Conservation (phyloP, 92 coral and sea anemone species). For the Parazoanthus atlanticus region DNA sequence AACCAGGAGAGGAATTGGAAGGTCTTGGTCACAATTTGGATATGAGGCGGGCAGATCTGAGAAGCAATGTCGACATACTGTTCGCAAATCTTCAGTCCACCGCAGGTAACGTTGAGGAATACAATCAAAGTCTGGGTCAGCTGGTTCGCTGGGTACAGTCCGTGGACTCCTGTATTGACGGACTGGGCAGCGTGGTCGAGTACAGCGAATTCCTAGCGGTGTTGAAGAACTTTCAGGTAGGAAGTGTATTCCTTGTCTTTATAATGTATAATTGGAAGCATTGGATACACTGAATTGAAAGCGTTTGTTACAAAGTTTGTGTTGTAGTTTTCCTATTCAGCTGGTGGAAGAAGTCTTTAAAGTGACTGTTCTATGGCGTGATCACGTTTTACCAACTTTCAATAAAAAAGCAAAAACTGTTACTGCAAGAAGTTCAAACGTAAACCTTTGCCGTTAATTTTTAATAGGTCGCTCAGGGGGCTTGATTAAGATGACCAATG, state of each 20-base stretch:
- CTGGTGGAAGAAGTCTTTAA: neutral
- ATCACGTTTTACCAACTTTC: neutral
- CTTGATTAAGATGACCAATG: no score
- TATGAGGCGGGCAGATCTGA: conserved; percentile 61
- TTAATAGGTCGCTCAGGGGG: no score
- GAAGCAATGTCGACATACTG: conserved; percentile 54
- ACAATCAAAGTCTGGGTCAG: conserved; percentile 54
- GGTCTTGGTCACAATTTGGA: conserved; percentile 38
- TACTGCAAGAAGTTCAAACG: no score
- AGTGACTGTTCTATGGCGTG: neutral
- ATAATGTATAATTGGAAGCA: no score
- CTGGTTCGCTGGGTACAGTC: conserved; percentile 63
- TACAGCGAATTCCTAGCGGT: conserved; percentile 64
- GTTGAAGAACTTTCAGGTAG: conserved; percentile 72
- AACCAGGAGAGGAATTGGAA: conserved; percentile 53
- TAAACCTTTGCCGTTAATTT: no score
- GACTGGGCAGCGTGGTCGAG: conserved; percentile 59
- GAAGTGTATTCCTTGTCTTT: neutral
- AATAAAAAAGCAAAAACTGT: neutral
- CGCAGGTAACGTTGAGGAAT: conserved; percentile 64
- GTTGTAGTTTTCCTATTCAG: no score
- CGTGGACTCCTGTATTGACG: conserved; percentile 51
- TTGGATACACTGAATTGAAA: neutral
- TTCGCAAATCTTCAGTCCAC: conserved; percentile 59
- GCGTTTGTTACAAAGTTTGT: neutral